phyloP scores from a whole-genome alignment of 2,113 vertebrate species.

The Carollia perspicillata region DNA sequence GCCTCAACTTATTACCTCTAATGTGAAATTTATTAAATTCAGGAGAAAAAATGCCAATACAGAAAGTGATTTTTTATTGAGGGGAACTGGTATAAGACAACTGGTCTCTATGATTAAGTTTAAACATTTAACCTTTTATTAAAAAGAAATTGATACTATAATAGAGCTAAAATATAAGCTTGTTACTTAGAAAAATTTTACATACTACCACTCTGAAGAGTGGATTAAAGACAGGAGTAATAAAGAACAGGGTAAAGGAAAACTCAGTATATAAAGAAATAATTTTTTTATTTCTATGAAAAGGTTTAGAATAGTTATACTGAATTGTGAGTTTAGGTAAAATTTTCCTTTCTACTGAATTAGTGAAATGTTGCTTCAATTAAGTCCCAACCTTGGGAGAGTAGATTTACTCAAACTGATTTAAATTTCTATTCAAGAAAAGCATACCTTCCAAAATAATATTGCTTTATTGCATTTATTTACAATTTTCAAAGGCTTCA shows the following conservation, averaged over 20 bases:
- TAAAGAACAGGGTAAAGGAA: neutral
- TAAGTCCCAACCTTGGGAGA: neutral
- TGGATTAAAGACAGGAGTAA: slow-evolving; percentile 15
- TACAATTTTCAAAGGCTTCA: neutral
- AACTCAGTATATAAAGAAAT: neutral
- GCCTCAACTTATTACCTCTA: slow-evolving; percentile 84
- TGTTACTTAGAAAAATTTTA: slow-evolving; percentile 54
- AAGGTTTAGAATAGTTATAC: neutral
- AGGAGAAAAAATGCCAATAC: slow-evolving; percentile 86
- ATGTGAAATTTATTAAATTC: slow-evolving; percentile 88
- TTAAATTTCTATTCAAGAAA: neutral
- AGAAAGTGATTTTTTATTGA: slow-evolving; percentile 78
- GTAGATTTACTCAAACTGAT: neutral
- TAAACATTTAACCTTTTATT: slow-evolving; percentile 51
- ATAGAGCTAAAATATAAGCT: slow-evolving; percentile 52
- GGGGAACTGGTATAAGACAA: slow-evolving; percentile 63
- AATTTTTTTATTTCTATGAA: neutral
- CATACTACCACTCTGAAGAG: neutral
- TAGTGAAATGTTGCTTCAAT: neutral
- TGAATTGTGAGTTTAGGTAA: too few species aligned
- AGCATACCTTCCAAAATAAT: neutral
- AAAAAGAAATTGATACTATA: slow-evolving; percentile 46
- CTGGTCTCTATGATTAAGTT: slow-evolving; percentile 53
- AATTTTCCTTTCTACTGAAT: too few species aligned
- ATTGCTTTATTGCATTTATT: neutral